phyloP scores from a whole-genome alignment of 2,888 invertebrate species.

The Dermolepida albohirtum region DNA sequence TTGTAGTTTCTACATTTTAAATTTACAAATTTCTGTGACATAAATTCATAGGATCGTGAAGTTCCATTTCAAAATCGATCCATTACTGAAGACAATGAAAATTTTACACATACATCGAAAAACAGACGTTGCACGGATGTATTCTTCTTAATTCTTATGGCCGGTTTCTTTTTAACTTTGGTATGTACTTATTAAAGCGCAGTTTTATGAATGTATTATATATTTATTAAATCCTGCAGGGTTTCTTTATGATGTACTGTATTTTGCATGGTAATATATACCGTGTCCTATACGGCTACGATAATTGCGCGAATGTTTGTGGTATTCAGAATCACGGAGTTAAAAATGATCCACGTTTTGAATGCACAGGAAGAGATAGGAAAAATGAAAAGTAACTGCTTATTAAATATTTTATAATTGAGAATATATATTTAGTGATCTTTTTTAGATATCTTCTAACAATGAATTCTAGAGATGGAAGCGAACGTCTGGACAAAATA shows the following conservation, averaged over 20 bases:
- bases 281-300: constrained; percentile 72
- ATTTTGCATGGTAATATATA: constrained; percentile 69
- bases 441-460: constrained; percentile 47
- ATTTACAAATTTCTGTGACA: too few species aligned
- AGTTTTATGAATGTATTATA: background rate
- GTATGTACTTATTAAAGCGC: constrained; percentile 61
- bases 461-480: constrained; percentile 49
- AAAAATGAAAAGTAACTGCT: constrained; percentile 60
- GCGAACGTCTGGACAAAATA: constrained; percentile 53
- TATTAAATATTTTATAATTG: background rate
- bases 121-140: constrained; percentile 67
- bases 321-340: constrained; percentile 65
- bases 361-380: constrained; percentile 66
- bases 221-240: constrained; percentile 49
- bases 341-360: constrained; percentile 55
- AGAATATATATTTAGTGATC: constrained; percentile 5
- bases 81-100: constrained; percentile 47
- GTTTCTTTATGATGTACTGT: constrained; percentile 60
- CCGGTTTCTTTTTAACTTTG: constrained; percentile 67
- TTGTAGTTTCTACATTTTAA: too few species aligned
- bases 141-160: constrained; percentile 68
- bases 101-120: constrained; percentile 47
- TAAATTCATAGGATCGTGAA: constrained; percentile 13
- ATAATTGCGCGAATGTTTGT: constrained; percentile 75
- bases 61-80: constrained; percentile 40